phyloP scores from a whole-genome alignment of 1,140 invertebrate species.

The Heliothis virescens region DNA sequence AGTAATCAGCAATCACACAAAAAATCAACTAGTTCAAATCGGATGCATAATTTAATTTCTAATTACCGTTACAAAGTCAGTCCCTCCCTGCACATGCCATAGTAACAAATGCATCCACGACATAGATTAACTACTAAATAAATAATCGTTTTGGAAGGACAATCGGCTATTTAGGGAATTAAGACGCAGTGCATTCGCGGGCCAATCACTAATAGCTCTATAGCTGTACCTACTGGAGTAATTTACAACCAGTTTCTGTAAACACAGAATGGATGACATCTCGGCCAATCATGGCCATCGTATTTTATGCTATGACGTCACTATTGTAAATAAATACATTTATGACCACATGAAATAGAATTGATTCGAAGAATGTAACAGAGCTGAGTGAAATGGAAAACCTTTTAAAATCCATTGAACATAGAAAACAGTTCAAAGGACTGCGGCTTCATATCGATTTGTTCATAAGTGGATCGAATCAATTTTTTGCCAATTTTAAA shows the following conservation, averaged over 20 bases:
- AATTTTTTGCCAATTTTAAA: too few relatives aligned
- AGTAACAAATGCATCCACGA: conserved; percentile 14
- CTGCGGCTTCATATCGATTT: too few relatives aligned
- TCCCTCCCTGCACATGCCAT: conserved; percentile 10
- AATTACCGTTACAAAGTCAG: not conserved
- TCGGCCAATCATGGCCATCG: conserved; percentile 3
- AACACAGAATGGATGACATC: conserved; percentile 9
- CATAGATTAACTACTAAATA: conserved; percentile 35
- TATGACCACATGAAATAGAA: not conserved
- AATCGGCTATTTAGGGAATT: conserved; percentile 51
- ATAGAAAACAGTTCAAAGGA: too few relatives aligned
- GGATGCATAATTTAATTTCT: not conserved
- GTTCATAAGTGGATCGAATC: too few relatives aligned
- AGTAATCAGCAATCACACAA: too few relatives aligned
- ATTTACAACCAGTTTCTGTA: conserved; percentile 36
- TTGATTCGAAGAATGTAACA: not conserved
- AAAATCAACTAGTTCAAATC: too few relatives aligned
- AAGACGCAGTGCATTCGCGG: conserved; percentile 37
- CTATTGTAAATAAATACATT: not conserved
- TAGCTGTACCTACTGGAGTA: conserved; percentile 17
- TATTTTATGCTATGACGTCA: not conserved
- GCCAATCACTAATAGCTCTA: conserved; percentile 42
- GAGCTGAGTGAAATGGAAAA: not conserved
- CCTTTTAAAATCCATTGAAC: not conserved
- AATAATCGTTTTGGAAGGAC: conserved; percentile 49